Percentiles rank a stretch among this genome's conserved stretches.
Conservation (phyloP, 1,140 invertebrate genomes). For the Platorchestia sp. region DNA sequence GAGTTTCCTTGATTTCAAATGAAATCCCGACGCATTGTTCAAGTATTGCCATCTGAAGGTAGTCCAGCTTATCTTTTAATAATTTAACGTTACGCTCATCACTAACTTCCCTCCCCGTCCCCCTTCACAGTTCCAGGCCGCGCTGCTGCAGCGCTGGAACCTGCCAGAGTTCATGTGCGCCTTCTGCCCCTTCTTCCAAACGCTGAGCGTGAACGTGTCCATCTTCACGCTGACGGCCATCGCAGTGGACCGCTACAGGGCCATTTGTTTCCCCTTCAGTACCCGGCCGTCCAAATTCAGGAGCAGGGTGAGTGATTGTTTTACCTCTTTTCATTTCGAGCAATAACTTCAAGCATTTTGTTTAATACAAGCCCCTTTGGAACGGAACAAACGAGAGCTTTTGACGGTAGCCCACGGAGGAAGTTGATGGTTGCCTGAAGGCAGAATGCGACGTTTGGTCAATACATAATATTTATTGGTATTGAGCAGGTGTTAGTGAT, state of each 20-base stretch:
- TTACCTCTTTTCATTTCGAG: not conserved
- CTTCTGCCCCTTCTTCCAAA: constrained; percentile 85
- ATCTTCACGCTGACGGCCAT: constrained; percentile 87
- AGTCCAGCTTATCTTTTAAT: not conserved
- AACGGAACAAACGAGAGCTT: not conserved
- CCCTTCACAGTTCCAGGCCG: constrained; percentile 81
- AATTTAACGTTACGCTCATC: not conserved
- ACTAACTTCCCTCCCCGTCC: not conserved
- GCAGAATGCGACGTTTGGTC: too few species aligned
- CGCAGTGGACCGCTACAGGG: constrained; percentile 83
- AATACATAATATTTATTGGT: too few species aligned
- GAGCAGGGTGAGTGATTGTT: constrained; percentile 60
- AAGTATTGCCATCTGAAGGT: not conserved
- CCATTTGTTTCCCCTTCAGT: constrained; percentile 83
- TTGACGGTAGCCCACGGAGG: not conserved
- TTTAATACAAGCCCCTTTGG: too few species aligned
- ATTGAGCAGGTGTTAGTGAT: too few species aligned
- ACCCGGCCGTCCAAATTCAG: constrained; percentile 77
- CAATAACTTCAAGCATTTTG: not conserved
- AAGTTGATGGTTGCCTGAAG: too few species aligned
- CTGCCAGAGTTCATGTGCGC: constrained; percentile 87
- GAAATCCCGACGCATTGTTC: not conserved
- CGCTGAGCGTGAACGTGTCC: constrained; percentile 83
- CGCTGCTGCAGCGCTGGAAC: constrained; percentile 84
- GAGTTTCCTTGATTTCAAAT: too few species aligned